phyloP scores from a whole-genome alignment of 2,113 vertebrate genomes.

The Gorilla gorilla region DNA sequence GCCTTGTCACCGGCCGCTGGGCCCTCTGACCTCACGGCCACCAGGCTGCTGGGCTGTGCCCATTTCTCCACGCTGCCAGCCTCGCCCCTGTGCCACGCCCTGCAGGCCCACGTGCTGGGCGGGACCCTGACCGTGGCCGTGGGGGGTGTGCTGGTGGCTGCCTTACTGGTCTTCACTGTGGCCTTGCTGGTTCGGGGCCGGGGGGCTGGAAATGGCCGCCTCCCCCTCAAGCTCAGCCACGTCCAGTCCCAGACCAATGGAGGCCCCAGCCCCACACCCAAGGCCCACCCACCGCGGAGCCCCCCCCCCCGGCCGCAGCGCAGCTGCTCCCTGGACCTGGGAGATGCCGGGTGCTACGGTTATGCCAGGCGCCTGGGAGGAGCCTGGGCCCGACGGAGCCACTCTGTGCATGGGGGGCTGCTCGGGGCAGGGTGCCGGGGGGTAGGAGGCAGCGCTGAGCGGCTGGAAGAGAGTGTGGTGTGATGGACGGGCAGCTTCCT shows the following conservation, averaged over 20 bases:
- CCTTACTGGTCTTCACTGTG: slow-evolving; percentile 93
- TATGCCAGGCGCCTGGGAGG: slow-evolving; percentile 92
- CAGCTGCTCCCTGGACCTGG: slow-evolving; percentile 92
- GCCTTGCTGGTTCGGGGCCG: slow-evolving; percentile 93
- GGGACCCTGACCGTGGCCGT: slow-evolving; percentile 93
- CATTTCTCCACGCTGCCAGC: slow-evolving; percentile 92
- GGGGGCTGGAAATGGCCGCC: slow-evolving; percentile 84
- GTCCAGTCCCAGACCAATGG: slow-evolving; percentile 92
- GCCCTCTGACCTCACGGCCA: slow-evolving; percentile 89
- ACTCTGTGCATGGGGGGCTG: slow-evolving; percentile 92
- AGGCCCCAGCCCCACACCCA: slow-evolving; percentile 86
- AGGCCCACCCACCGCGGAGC: slow-evolving; percentile 80
- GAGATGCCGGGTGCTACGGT: slow-evolving; percentile 84
- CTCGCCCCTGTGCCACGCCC: slow-evolving; percentile 91
- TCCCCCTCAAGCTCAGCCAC: slow-evolving; percentile 85
- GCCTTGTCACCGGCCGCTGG: slow-evolving; percentile 91
- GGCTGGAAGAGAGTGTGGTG: slow-evolving; percentile 93
- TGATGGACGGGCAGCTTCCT: slow-evolving; percentile 69
- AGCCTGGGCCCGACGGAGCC: slow-evolving; percentile 93
- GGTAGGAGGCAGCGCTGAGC: slow-evolving; percentile 75
- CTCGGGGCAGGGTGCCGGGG: slow-evolving; percentile 83
- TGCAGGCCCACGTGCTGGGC: slow-evolving; percentile 93
- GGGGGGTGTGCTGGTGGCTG: slow-evolving; percentile 92
- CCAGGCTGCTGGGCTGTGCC: slow-evolving; percentile 91
- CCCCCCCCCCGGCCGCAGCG: slow-evolving; percentile 83